Evolutionary conservation across 2,113 vertebrate genomes (phyloP), one percentile per base, ranked within the genome.

Genomic region (Bettongia penicillata): DNA sequence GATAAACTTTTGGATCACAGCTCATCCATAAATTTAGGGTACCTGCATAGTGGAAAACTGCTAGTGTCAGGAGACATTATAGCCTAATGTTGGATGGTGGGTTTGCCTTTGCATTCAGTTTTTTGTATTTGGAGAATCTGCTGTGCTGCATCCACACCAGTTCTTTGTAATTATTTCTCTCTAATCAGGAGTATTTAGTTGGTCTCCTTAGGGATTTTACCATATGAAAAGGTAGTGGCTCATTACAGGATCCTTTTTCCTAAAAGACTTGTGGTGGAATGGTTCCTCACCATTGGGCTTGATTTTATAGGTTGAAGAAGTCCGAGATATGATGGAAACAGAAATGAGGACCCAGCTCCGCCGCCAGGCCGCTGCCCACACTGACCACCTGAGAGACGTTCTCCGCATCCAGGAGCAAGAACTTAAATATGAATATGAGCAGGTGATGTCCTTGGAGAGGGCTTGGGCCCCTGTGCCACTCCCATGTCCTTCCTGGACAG

Each of bases 331-430:
- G 97, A 99, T 99, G 99, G 99, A 99, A 98, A 98, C 91, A 0
- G 99, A 99, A 96, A 99, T 99, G 99, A 99, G 99, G 94, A 99
- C 99, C 1, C 99, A 99, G 98, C 99, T 99, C 0, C 99, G 99
- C 51, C 99, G 99, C 8, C 99, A 99, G 97, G 99, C 99, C 0
- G 99, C 99, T 0, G 99, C 99, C 53, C 99, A 99, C 98, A 99
- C 99, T 0, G 99, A 99, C 97, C 99, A 99, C 7, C 98, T 99
- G 94, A 97, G 98, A 53, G 99, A 99, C 0, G 99, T 99, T 3
- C 99, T 99, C 0, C 99, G 99, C 98, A 99, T 99, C 93, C 99
- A 99, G 97, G 99, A 99, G 90, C 99, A 99, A 97, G 99, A 99
- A 68, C 97, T 99, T 0, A 99, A 98, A 90, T 97, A 98, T 14